phyloP scores from a whole-genome alignment of 2,113 vertebrate species.

The Apaloderma vittatum region DNA sequence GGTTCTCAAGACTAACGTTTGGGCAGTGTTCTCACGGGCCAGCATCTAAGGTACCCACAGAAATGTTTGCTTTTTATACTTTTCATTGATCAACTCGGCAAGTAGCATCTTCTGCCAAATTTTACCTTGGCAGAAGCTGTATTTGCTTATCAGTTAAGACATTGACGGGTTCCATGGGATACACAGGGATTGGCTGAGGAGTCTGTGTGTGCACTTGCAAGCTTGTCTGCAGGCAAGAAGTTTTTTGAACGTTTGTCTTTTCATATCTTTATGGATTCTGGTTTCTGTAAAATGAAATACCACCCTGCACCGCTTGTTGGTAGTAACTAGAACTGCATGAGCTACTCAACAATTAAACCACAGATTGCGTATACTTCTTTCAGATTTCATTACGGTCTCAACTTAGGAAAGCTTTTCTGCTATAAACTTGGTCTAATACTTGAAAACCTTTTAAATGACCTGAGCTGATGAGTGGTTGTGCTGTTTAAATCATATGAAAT shows the following conservation, averaged over 20 bases:
- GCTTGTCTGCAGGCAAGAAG: neutral
- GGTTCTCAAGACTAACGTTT: neutral
- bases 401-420: neutral
- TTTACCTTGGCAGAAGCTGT: neutral
- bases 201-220: neutral
- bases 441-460: neutral
- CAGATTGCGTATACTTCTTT: neutral
- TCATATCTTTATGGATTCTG: neutral
- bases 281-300: neutral
- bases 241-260: neutral
- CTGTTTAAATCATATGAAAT: neutral
- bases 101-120: neutral
- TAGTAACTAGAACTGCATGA: neutral
- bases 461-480: neutral
- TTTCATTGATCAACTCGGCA: neutral
- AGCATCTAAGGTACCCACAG: neutral
- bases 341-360: neutral
- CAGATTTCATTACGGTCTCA: neutral
- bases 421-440: neutral
- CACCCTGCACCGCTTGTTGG: neutral
- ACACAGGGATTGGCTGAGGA: neutral
- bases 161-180: neutral
- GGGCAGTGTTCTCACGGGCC: neutral
- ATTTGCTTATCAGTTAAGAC: neutral
- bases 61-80: neutral